Base-by-base conservation (phyloP, 2,888 invertebrate genomes). In the Margaritifera margaritifera region DNA sequence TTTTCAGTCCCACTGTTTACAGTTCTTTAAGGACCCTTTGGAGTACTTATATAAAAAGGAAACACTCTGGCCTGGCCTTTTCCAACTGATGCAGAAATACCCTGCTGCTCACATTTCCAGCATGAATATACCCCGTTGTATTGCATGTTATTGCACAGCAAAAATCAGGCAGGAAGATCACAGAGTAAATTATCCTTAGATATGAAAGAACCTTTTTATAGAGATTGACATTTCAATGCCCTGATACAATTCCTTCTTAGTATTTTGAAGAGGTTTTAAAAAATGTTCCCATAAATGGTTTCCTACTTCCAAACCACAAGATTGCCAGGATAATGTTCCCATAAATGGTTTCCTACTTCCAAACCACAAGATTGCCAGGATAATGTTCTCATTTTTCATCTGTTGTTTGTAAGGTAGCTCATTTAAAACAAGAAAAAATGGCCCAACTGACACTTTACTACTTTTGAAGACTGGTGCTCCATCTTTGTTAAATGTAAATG, bases 71-170 rank as follows among this genome's bases (percentile, higher is more conserved):
- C 57, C 51, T 73, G 72, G 53, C 73, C 73, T 66, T 65, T 76
- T 56, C 73, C 76, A 6, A 62, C 63, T 60, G 15, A 54, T 19
- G 61, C 69, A 27, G 66, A 58, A 61, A 52, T 55, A 6, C 71
- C 76, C 51, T 64, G 22, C 55, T 76, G 71, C 19, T 59, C 15
- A 51, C 76, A 76, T 52, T 73, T 72, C 60, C 67, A 64, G 53
- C 73, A 76, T 20, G 58, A 51, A 61, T 57, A 68, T 50, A 53
- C 50, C 11, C 73, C 76, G 69, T 76, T 76, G 59, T 55, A 76
- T 51, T 76, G 73, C n/a, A 58, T 31, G 22, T 20, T 24, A 50
- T 75, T 75, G 27, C 68, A 66, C 52, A 75, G 15, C 18, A 75
- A 22, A 55, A 69, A 31, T 56, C 59, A 66, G 51, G 69, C 72